These are phyloP conservation scores for Uloborus diversus DNA, from an alignment of 1,140 invertebrate species.

Conservation along the genomic window DNA sequence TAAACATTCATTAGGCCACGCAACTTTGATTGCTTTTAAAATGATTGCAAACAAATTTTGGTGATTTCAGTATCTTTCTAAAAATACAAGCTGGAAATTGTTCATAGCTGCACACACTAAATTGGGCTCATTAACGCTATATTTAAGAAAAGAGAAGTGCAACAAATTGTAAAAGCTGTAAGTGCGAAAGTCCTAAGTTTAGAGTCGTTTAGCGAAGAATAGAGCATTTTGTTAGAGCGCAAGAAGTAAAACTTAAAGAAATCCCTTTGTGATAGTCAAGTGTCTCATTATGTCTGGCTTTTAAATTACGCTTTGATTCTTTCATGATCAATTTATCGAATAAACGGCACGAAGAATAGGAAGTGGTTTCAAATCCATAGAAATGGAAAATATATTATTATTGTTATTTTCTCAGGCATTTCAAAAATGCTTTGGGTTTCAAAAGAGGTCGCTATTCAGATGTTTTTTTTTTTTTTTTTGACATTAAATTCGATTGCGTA, in stretches of 20 bases:
- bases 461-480: no score
- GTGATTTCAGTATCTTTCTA: no score
- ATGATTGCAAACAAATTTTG: no score
- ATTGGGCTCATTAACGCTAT: constrained; percentile 44
- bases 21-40: no score
- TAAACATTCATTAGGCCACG: no score
- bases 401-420: constrained; percentile 6
- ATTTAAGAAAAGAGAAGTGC: not conserved
- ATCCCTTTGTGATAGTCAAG: constrained; percentile 38
- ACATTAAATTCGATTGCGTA: no score
- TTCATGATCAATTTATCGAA: constrained; percentile 40
- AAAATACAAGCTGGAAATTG: no score
- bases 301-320: constrained; percentile 47
- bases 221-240: constrained; percentile 29
- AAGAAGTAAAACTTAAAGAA: constrained; percentile 32
- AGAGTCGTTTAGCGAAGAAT: constrained; percentile 25
- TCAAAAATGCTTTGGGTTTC: not conserved
- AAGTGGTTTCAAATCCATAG: constrained; percentile 3
- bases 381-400: constrained; percentile 45
- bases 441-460: constrained; percentile 1
- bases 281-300: constrained; percentile 42
- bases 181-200: constrained; percentile 31
- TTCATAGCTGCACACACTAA: no score
- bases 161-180: constrained; percentile 25
- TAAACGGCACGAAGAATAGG: not conserved